Percentiles rank a stretch among this genome's conserved stretches.
Conservation (phyloP, 1,140 invertebrate genomes). For the Bombus turneri region DNA sequence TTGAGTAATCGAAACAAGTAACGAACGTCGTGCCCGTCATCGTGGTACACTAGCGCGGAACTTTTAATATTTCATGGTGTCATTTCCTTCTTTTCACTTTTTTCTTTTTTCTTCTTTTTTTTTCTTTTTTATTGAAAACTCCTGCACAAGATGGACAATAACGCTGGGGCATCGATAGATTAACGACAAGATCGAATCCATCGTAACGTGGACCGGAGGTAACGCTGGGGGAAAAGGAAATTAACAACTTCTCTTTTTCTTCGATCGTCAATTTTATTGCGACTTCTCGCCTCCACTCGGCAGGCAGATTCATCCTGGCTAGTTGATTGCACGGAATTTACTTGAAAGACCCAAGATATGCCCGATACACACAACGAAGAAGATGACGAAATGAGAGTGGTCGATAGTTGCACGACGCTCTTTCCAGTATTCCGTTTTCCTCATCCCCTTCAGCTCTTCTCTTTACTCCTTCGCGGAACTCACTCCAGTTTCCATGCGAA, state of each 20-base stretch:
- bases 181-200: conserved; percentile 9
- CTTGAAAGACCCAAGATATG: conserved; percentile 39
- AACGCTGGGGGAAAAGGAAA: conserved; percentile 56
- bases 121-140: not conserved
- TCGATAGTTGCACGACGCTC: conserved; percentile 43
- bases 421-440: not conserved
- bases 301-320: conserved; percentile 35
- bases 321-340: conserved; percentile 52
- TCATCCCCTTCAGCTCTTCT: not conserved
- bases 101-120: accelerated
- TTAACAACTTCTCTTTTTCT: conserved; percentile 69
- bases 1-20: conserved; percentile 12
- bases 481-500: conserved; percentile 47
- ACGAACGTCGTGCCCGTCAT: conserved; percentile 1
- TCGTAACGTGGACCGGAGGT: not conserved
- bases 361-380: conserved; percentile 21
- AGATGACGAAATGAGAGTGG: conserved; percentile 52
- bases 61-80: conserved; percentile 28
- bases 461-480: not conserved
- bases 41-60: not conserved
- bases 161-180: not conserved
- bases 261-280: conserved; percentile 69
- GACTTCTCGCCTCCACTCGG: conserved; percentile 33
- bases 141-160: not conserved
- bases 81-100: not conserved